Base-by-base conservation (phyloP, 2,888 invertebrate species). In the Eupithecia insigniata region DNA sequence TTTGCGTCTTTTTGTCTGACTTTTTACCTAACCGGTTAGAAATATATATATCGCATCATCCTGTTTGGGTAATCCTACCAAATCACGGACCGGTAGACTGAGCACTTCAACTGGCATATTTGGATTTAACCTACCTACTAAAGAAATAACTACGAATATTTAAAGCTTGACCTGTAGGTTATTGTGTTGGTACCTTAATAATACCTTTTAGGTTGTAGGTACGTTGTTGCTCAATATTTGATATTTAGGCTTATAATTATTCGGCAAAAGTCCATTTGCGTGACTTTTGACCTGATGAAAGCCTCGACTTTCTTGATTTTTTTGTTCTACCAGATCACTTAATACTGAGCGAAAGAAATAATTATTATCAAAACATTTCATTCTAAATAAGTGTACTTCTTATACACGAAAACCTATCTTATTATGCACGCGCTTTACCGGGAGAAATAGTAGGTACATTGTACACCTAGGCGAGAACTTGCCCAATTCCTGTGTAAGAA, bases 281-380 rank as follows among this genome's bases (percentile, higher is more conserved):
- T 30, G 30, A 60, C 60, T 60, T 30, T 60, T 60, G 60, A 60
- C 18, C 60, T 30, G 60, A 30, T 30, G 30, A 60, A 60, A 58
- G 7, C 28, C 26, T 28, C 28, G 58, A 28, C 58, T 58, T 58
- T 58, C 14, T 1, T 16, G 0, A 30, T 30, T 30, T 60, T 30
- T 28, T 8, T 30, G 14, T 12, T 26, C 60, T 18, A 16, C 30
- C 18, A 60, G 18, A 30, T 18, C 30, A 60, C 60, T 26, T 28
- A 58, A 14, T 58, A 8, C 1, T 55, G n/a, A 28, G 14, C 28
- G 26, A 12, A 55, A 58, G 26, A 58, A 28, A 28, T 7, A 16
- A 58, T 58, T 60, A 60, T 30, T 60, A 30, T 18, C 30, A 30
- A 8, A 30, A 30, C 18, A 60, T 60, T 60, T 60, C 60, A 60